These are phyloP conservation scores for Crambe crambe DNA, from an alignment of 37 sponge, comb jelly and placozoan species.

Conservation along the genomic window DNA sequence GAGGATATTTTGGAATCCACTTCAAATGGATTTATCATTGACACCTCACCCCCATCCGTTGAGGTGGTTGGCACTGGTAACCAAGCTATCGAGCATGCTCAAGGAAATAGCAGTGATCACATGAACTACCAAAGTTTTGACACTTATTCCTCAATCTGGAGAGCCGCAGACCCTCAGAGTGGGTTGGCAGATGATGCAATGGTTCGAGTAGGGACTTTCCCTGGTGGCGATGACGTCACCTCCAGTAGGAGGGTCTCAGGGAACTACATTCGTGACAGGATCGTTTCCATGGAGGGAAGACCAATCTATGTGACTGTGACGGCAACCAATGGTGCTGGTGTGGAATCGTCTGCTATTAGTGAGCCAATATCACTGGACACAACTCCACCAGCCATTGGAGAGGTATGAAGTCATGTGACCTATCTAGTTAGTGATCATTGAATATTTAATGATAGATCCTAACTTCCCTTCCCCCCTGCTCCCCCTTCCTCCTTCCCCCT, in stretches of 20 bases:
- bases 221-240: slow-evolving; percentile 68
- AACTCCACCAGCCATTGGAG: slow-evolving; percentile 59
- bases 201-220: slow-evolving; percentile 67
- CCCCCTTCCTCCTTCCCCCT: too few relatives aligned
- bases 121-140: slow-evolving; percentile 37
- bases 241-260: neutral
- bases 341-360: slow-evolving; percentile 26
- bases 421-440: too few relatives aligned
- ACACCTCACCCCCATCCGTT: slow-evolving; percentile 63
- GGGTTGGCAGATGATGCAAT: slow-evolving; percentile 1
- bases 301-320: slow-evolving; percentile 67
- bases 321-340: slow-evolving; percentile 54
- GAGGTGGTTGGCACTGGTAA: slow-evolving; percentile 43
- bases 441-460: too few relatives aligned
- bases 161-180: slow-evolving; percentile 36
- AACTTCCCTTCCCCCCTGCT: too few relatives aligned
- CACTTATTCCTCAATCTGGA: slow-evolving; percentile 44
- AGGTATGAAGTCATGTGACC: slow-evolving; percentile 41
- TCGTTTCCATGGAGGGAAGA: slow-evolving; percentile 36
- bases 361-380: slow-evolving; percentile 67
- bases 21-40: slow-evolving; percentile 83
- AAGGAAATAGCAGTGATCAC: neutral
- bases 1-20: slow-evolving; percentile 52
- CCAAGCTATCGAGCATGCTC: slow-evolving; percentile 49
- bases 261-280: slow-evolving; percentile 16